Base-by-base conservation (phyloP, 2,888 invertebrate genomes). In the Pinctada fucata region DNA sequence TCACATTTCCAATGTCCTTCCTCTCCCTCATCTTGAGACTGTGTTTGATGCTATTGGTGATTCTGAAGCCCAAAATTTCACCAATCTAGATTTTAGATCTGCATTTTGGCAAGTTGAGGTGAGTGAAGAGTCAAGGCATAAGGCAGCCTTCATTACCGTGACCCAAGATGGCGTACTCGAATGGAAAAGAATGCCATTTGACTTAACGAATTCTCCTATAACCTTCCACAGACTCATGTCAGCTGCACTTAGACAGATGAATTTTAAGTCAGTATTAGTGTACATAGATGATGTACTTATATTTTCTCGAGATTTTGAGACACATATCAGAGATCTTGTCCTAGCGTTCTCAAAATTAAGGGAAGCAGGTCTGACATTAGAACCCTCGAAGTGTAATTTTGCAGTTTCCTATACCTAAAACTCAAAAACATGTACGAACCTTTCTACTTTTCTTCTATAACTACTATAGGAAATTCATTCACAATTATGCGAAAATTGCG, bases 1-100 rank as follows among this genome's bases (percentile, higher is more conserved):
- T 31, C 3, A 83, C 85, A 10, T 50, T 76, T 8, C 79, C 83
- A 13, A 82, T 84, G 58, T 77, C 82, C 50, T 84, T 70, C 84
- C 85, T 13, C 63, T 84, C 16, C 84, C 84, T 2, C 79, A 82
- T 48, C 63, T 83, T 13, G 82, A 82, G 45, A 78, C 73, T 75
- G 82, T 82, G 31, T 31, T 31, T 31, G 31, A 31, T 31, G 47
- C 67, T 49, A 31, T 74, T 5, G 66, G 67, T 31, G 67, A 74
- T n/a, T 8, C 52, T 13, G 48, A 74, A 52, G 50, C 74, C 48
- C 2, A 64, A 65, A 51, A 74, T 51, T 67, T 74, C 67, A 50
- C 67, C 6, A 51, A 52, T 67, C 16, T 67, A 16, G 66, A 74
- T 13, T 51, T 74, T 3, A 66, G 49, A 66, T 16, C 13, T 50